Conservation (phyloP, 2,113 vertebrate species). For the Smithornis capensis region DNA sequence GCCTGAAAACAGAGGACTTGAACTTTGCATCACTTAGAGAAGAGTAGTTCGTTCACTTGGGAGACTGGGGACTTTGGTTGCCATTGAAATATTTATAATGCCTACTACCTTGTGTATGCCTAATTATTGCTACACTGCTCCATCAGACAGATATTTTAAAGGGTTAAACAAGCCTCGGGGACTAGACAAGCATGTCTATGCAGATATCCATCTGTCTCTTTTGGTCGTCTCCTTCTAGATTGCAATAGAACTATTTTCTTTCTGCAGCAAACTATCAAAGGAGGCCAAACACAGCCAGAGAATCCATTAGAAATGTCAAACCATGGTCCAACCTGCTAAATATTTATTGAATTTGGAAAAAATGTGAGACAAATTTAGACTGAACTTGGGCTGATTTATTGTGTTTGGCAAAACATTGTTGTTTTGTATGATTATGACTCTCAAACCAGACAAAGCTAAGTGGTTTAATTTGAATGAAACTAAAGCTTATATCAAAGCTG, state of each 20-base stretch:
- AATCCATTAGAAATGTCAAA: constrained; percentile 50
- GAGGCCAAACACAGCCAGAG: neutral
- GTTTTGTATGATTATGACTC: constrained; percentile 12
- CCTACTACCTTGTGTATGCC: neutral
- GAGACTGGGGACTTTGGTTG: neutral
- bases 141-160: neutral
- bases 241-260: neutral
- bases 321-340: constrained; percentile 32
- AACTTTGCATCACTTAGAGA: neutral
- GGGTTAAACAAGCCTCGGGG: neutral
- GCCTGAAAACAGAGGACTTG: neutral
- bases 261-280: constrained; percentile 7
- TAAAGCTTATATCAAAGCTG: constrained; percentile 45
- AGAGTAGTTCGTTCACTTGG: neutral
- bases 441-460: constrained; percentile 44
- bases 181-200: neutral
- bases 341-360: constrained; percentile 59
- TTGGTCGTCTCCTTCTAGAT: neutral
- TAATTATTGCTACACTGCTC: neutral
- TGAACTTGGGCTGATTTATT: constrained; percentile 34
- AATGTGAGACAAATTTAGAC: constrained; percentile 51
- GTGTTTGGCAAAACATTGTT: constrained; percentile 43
- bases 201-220: neutral
- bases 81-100: neutral
- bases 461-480: constrained; percentile 47